Conservation (phyloP, 2,888 invertebrate species). For the Pristionchus arcanus region DNA sequence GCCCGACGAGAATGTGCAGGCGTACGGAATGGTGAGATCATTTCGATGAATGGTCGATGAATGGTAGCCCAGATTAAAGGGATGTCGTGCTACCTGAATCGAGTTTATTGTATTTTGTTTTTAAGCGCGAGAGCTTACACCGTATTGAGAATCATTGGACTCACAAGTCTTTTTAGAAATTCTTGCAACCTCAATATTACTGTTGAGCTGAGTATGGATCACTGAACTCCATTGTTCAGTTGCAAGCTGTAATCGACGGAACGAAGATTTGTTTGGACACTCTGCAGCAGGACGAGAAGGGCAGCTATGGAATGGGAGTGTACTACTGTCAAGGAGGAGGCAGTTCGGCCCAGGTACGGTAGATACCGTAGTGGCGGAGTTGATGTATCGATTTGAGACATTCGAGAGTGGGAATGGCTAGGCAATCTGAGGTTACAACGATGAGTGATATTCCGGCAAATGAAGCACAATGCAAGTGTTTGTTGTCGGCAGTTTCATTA, state of each 20-base stretch:
- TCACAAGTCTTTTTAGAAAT: no score
- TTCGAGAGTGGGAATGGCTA: neutral
- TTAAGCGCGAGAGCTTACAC: no score
- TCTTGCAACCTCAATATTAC: no score
- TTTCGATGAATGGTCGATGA: no score
- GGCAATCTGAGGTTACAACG: neutral
- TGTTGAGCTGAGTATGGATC: neutral
- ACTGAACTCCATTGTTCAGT: slow-evolving; percentile 55
- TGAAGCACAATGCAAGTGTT: no score
- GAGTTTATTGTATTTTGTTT: no score
- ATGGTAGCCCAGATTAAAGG: neutral
- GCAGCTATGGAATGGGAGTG: slow-evolving; percentile 66
- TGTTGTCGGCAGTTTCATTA: no score
- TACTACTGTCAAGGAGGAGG: slow-evolving; percentile 76
- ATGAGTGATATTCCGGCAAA: neutral
- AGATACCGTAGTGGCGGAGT: neutral
- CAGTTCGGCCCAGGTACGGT: slow-evolving; percentile 74
- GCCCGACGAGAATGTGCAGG: slow-evolving; percentile 88
- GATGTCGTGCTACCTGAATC: neutral
- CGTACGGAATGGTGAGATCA: slow-evolving; percentile 84
- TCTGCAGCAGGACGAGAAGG: slow-evolving; percentile 72
- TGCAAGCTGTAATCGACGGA: slow-evolving; percentile 63
- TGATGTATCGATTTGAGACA: neutral
- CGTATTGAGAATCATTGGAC: no score
- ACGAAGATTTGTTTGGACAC: slow-evolving; percentile 73